Conservation (phyloP, 2,888 invertebrate species). For the Pogonocherus hispidulus region DNA sequence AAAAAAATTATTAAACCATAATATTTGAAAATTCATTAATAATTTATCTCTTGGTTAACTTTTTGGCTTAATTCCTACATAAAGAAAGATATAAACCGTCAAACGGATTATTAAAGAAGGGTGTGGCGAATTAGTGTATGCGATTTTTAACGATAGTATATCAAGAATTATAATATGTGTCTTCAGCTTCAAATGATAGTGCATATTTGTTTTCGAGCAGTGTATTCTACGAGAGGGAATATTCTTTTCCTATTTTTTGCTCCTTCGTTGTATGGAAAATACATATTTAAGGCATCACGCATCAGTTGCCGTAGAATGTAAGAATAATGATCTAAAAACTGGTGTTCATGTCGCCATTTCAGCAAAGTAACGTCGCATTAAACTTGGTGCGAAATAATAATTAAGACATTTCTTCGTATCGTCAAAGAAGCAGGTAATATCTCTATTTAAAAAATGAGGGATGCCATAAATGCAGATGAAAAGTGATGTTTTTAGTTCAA, state of each 20-base stretch:
- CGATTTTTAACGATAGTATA: too few species aligned
- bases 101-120: too few species aligned
- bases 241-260: background rate
- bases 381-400: background rate
- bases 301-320: background rate
- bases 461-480: too few species aligned
- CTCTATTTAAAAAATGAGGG: background rate
- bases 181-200: background rate
- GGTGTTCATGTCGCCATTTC: background rate
- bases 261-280: background rate
- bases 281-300: too few species aligned
- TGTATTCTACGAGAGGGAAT: background rate
- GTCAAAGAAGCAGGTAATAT: background rate
- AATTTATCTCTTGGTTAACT: too few species aligned
- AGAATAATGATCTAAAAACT: constrained; percentile 4
- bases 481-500: too few species aligned
- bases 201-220: background rate
- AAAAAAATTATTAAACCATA: too few species aligned
- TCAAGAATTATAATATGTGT: background rate
- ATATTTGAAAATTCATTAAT: too few species aligned
- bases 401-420: background rate
- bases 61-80: too few species aligned
- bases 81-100: too few species aligned
- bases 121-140: too few species aligned
- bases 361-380: background rate